phyloP scores from a whole-genome alignment of 2,113 vertebrate genomes.

The Rattus rattus region DNA sequence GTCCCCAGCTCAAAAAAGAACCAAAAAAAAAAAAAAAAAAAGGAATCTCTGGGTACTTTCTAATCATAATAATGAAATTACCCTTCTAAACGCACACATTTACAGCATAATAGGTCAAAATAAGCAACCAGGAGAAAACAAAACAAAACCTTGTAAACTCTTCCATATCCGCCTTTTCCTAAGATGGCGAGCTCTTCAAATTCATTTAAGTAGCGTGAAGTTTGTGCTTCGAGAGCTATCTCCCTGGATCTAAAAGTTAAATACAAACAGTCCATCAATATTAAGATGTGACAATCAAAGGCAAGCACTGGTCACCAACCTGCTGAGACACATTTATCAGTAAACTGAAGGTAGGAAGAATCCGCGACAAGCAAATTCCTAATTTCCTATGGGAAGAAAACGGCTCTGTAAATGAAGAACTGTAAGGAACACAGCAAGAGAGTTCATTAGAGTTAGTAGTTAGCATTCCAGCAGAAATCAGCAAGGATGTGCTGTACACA shows the following conservation, averaged over 20 bases:
- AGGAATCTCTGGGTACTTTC: background rate
- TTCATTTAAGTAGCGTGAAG: constrained; percentile 96
- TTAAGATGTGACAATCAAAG: background rate
- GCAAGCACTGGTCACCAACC: background rate
- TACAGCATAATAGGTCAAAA: background rate
- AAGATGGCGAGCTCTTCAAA: constrained; percentile 94
- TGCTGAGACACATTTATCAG: background rate
- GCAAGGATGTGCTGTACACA: background rate
- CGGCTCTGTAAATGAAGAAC: constrained; percentile 7
- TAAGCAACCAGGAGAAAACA: background rate
- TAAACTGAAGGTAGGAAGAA: background rate
- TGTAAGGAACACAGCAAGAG: background rate
- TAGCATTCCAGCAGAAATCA: background rate
- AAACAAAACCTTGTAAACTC: constrained; percentile 94
- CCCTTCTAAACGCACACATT: background rate
- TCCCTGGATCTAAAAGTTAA: constrained; percentile 89
- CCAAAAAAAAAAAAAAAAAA: no score
- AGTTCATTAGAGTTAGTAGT: background rate
- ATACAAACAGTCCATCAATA: constrained; percentile 34
- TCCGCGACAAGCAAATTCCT: background rate
- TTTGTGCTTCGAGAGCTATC: constrained; percentile 93
- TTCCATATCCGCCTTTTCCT: constrained; percentile 96
- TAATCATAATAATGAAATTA: constrained; percentile 5
- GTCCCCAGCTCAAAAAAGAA: no score
- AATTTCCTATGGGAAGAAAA: constrained; percentile 17